Evolutionary conservation across 1,140 invertebrate genomes (phyloP).

Genomic region (Panagrolaimus sp.): DNA sequence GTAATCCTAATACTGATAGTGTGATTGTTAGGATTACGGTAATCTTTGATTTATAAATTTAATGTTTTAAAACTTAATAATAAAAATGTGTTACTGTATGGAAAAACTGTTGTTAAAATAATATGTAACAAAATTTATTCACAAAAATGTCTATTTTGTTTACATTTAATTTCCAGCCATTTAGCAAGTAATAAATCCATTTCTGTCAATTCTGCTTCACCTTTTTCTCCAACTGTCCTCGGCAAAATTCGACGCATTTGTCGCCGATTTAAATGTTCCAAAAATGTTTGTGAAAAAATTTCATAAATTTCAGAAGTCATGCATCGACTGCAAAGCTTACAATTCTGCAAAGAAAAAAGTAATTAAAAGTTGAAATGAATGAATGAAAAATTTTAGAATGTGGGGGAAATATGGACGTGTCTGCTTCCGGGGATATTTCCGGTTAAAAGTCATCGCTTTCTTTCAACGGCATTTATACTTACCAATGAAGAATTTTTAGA

Average conservation of each 20-base stretch:
- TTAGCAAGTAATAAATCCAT: not conserved
- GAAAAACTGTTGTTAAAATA: no score
- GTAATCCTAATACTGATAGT: no score
- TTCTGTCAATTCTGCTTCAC: not conserved
- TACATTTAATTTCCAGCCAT: not conserved
- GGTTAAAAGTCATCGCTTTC: not conserved
- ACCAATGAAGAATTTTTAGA: not conserved
- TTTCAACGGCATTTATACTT: slow-evolving; percentile 1
- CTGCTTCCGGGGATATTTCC: not conserved
- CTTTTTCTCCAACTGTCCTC: not conserved
- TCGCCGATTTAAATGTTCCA: slow-evolving; percentile 72
- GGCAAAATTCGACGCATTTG: slow-evolving; percentile 76
- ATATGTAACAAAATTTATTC: no score
- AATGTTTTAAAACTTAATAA: no score
- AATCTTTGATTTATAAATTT: no score
- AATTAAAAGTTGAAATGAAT: slow-evolving; percentile 16
- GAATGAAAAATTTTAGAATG: not conserved
- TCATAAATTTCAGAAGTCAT: slow-evolving; percentile 65
- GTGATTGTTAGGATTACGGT: no score
- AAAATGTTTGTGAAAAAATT: slow-evolving; percentile 68
- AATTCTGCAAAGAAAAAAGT: slow-evolving; percentile 63
- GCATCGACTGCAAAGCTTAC: slow-evolving; percentile 73
- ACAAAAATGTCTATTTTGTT: slow-evolving; percentile 6
- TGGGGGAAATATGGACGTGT: slow-evolving; percentile 8
- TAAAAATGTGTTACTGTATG: no score